Evolutionary conservation across 1,140 invertebrate genomes (phyloP), one percentile per base, ranked within the genome.

Genomic region (Tribolium madens): DNA sequence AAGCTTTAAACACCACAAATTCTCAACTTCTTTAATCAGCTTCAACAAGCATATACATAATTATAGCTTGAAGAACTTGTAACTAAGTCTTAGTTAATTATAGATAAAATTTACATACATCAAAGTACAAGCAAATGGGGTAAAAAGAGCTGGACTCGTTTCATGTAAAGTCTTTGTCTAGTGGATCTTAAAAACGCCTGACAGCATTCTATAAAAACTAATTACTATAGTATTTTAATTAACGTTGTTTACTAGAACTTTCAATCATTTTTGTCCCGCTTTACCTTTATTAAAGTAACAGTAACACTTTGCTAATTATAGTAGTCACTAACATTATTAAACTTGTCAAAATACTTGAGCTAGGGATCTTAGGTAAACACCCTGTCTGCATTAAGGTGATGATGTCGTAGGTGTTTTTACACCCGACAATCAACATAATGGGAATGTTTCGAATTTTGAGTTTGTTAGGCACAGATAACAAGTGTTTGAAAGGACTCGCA

Each of bases 351-450:
- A 26, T 1, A 5, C 21, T 26, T 26, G 21, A 26, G 21, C 21
- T 26, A n/a, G 21, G 21, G 21, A 26, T 26, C 36, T 42, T 9
- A 42, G n/a, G 36, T 42, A 42, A 42, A 10, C 26, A 31, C n/a
- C 26, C 26, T 31, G 26, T 31, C 53, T 12, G 10, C 52, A 57
- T 33, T 31, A 64, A 64, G 21, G 21, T 64, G 31, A 64, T 64
- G 57, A 14, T 12, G 21, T 26, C 18, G 33, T 57, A 5, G 26
- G 57, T 64, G 26, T 64, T 57, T 57, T 57, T 3, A 18, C 18
- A 57, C 52, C 52, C 42, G 12, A 42, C 68, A 46, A 71, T 60
- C 15, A 46, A 71, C 68, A 46, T 71, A 71, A 71, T 71, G 36
- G 15, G 46, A 26, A 18, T 26, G 68, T 46, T 60, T 60, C 17